Base-by-base conservation (phyloP, 2,888 invertebrate species). In the Empis stercorea region DNA sequence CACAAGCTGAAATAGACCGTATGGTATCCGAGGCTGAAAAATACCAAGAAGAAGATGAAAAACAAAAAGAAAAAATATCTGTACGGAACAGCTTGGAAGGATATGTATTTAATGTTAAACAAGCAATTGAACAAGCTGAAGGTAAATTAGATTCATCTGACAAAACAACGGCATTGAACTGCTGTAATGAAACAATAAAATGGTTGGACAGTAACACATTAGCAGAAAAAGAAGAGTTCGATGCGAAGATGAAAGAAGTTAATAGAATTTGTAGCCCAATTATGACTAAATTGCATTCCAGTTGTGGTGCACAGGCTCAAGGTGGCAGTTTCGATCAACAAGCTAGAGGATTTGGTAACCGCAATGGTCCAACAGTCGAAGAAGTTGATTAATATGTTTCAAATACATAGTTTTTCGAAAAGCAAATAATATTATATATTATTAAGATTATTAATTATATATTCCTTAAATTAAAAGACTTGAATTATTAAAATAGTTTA, bases 121-220 rank as follows among this genome's bases (percentile, higher is more conserved):
- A 84, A 58, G 79, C 82, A 0, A 62, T 77, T 30, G 76, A 80
- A n/a, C 79, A 81, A 13, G 72, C 76, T 17, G 79, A 78, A 0
- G 72, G 71, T 43, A 81, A 78, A 61, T 63, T 88, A 39, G 66
- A 69, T 7, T 76, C 78, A 23, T 67, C 72, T 4, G 87, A 87
- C 54, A 84, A 80, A 65, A 84, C 85, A 55, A 80, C 79, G 64
- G 71, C 73, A 9, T 71, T 65, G 43, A 72, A 77, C 49, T 79
- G 78, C 60, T 80, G 80, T 57, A 76, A 77, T 1, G 78, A 79
- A 43, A 73, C 77, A 30, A 64, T 86, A 44, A 72, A 71, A 45
- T 87, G 87, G 87, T 66, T 87, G 51, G 92, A 93, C 56, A 66
- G 69, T 34, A 87, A 91, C 61, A 77, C 78, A 2, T 71, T 84